Evolutionary conservation across 2,113 vertebrate species (phyloP), one percentile per base, ranked within the genome.

Genomic region (Chloebia gouldiae): DNA sequence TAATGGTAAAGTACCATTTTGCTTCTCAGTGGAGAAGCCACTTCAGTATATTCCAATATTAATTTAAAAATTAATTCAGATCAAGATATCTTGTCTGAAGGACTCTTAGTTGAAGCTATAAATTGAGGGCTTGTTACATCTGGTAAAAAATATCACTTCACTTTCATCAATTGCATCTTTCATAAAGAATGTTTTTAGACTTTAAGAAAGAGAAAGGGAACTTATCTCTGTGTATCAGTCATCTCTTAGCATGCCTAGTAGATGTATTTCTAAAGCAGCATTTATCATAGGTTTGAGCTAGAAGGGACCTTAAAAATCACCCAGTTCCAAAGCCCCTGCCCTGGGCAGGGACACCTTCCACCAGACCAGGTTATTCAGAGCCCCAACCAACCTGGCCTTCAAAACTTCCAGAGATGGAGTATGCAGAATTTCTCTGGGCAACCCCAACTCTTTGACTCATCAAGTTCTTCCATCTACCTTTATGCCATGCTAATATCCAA

Each of bases 51-150:
- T 65, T 88, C 45, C 22, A 53, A 76, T 79, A 80, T 88, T 82
- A 87, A 89, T 85, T 90, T 94, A 21, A 31, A 91, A 86, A 78
- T 51, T 69, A 81, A 44, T 88, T 78, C 78, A 54, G 37, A 91
- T 88, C 33, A 85, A 68, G 73, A 44, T 1, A 3, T 51, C 40
- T 76, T 81, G 60, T 89, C 84, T 85, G 61, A 85, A 84, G 35
- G 51, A 68, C 33, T 88, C 54, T n/a, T 24, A 65, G 44, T 19
- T 59, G 78, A 81, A 89, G 27, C 13, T 75, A 28, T 56, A 77
- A 83, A 77, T 2, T 63, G 16, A 20, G 22, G 37, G 1, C 8
- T 69, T 28, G 50, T 80, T 88, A 77, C 22, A 60, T 72, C n/a
- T 88, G 24, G 87, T 87, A 75, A 72, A 65, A 76, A 30, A 18